Base-by-base conservation (phyloP, 2,888 invertebrate genomes). In the Acanthococcus lagerstroemiae region DNA sequence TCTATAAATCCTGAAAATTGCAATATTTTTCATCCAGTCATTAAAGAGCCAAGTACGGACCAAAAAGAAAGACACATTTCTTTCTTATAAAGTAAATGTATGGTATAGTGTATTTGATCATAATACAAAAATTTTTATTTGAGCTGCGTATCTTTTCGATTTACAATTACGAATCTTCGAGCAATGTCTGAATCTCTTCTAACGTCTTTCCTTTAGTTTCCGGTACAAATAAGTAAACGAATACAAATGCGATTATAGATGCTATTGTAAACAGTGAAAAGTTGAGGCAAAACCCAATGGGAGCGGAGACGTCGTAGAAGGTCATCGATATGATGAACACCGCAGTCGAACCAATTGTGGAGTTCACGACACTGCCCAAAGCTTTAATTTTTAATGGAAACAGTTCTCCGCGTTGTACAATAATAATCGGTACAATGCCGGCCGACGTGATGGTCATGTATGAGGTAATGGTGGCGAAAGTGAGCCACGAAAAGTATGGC, bases 341-440 rank as follows among this genome's bases (percentile, higher is more conserved):
- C 17, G 27, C 46, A 19, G 46, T 26, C 4, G 58, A 46, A 48
- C 48, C 7, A 1, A 26, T 26, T 17, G 48, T 26, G 7, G 27
- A 12, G 3, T 48, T 26, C 2, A 60, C 48, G 22, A 46, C 46
- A 24, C 46, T 46, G 2, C 60, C 60, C 21, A 17, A 26, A 12
- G 60, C 60, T 19, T 60, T 60, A 19, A 60, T 17, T 26, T 46
- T 45, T 19, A 46, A 26, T 1, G 60, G 60, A 46, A 60, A 60
- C 27, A 60, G 21, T 26, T 60, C 60, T 1, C 60, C 60, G 9
- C 60, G 24, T 50, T 48, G 19, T 12, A 60, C 48, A 48, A 48
- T 24, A 24, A 24, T 12, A 17, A 55, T 48, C 1, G 58, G 58
- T 5, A 44, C 7, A 9, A 24, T 24, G 5, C 15, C 17, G 17